Evolutionary conservation across 2,888 invertebrate species (phyloP).

Genomic region (Mythimna vitellina): DNA sequence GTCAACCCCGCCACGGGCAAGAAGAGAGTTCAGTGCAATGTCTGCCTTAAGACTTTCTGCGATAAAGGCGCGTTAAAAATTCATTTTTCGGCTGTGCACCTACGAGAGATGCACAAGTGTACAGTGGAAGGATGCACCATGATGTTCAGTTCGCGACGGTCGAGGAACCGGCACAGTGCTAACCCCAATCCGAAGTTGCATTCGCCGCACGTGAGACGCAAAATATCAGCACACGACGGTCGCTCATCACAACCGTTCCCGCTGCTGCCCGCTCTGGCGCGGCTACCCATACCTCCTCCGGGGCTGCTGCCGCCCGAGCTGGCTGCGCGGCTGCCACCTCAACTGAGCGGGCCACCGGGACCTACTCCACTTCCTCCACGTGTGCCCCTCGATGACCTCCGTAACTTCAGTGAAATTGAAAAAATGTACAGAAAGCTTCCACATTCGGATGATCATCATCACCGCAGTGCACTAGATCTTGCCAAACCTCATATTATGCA

Average conservation of each 20-base stretch:
- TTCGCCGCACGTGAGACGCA: conserved; percentile 97
- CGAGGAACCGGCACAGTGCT: conserved; percentile 98
- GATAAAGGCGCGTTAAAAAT: conserved; percentile 99
- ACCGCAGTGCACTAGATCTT: conserved; percentile 81
- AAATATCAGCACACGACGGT: conserved; percentile 98
- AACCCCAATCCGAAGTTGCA: conserved; percentile 99
- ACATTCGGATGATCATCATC: conserved; percentile 77
- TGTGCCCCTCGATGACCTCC: conserved; percentile 86
- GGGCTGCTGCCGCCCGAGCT: conserved; percentile 92
- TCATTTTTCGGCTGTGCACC: conserved; percentile 99
- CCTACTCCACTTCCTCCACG: conserved; percentile 89
- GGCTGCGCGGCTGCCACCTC: conserved; percentile 82
- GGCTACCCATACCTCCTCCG: conserved; percentile 93
- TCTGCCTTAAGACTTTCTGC: conserved; percentile 99
- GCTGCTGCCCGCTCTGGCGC: conserved; percentile 92
- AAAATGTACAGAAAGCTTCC: conserved; percentile 88
- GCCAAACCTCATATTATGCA: conserved; percentile 75
- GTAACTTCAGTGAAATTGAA: conserved; percentile 89
- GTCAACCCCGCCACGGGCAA: conserved; percentile 98
- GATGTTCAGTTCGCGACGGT: conserved; percentile 99
- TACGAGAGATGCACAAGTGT: conserved; percentile 99
- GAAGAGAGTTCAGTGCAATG: conserved; percentile 99
- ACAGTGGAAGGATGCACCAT: conserved; percentile 99
- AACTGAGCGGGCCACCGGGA: conserved; percentile 75
- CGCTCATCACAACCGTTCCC: conserved; percentile 95